A percentile compares a stretch with the other conserved stretches of the same genome.
Conservation (phyloP, 2,888 invertebrate species). For the Onchidella celtica region DNA sequence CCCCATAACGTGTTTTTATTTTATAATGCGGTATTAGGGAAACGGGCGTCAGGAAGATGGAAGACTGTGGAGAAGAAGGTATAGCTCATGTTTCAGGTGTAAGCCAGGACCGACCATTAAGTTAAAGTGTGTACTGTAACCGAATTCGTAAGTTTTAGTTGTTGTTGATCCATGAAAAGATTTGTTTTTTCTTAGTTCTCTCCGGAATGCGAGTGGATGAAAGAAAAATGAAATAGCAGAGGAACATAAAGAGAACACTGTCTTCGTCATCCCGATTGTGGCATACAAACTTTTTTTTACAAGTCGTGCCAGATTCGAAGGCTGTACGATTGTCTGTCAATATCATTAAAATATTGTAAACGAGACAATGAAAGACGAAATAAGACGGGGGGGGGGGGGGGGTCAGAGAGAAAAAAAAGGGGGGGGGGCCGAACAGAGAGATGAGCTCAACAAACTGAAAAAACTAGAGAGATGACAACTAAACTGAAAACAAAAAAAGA, state of each 20-base stretch:
- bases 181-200: too few species aligned
- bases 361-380: not conserved
- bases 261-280: too few species aligned
- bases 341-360: not conserved
- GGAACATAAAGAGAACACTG: too few species aligned
- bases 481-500: not conserved
- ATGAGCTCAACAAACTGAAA: not conserved
- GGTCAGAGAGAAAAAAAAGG: not conserved
- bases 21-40: not conserved
- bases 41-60: not conserved
- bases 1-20: not conserved
- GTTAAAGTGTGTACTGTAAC: too few species aligned
- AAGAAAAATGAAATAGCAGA: not conserved
- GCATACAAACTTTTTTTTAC: too few species aligned
- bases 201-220: too few species aligned
- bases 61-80: not conserved
- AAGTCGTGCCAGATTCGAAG: too few species aligned
- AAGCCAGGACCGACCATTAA: not conserved
- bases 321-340: too few species aligned
- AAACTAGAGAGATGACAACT: not conserved
- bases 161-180: too few species aligned
- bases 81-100: constrained; percentile 15
- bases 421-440: not conserved
- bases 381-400: not conserved
- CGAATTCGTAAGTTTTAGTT: too few species aligned